Base-by-base conservation (phyloP, 2,113 vertebrate species). In the Ginglymostoma cirratum region DNA sequence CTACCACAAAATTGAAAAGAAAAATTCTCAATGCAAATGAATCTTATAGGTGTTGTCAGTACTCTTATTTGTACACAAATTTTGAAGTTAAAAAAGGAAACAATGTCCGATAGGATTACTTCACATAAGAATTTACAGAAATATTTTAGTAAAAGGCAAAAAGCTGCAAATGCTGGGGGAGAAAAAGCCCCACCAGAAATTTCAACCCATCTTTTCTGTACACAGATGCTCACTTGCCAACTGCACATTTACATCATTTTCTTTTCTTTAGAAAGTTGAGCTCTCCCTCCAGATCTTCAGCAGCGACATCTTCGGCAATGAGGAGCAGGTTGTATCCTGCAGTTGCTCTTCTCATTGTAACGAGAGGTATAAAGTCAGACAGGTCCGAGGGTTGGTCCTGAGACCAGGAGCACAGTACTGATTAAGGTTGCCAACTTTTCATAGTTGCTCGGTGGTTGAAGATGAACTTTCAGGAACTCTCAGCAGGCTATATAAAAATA, bases 1-100 rank as follows among this genome's bases (percentile, higher is more conserved):
- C 99, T 99, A 96, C 45, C 94, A 92, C 61, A 95, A 95, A 94
- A 95, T 34, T 72, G 4, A 67, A 93, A 0, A 66, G 67, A 72
- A 24, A 95, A 69, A 14, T 93, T 52, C 12, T 48, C 24, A 38
- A 27, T 94, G 5, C 27, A 69, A 66, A 94, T 19, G 2, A 23
- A 69, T 12, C 15, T 67, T 24, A 6, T 10, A 19, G 19, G 24
- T 14, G 45, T 27, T 27, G 21, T 45, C 27, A 48, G 15, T 48
- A 72, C 2, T 8, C 30, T 17, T 24, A 72, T 72, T 72, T 48
- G 34, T 23, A 17, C 55, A 27, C 27, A 34, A 17, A 65, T 61
- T 61, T 30, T 90, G 30, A 89, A 15, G 52, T 55, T 48, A 55
- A 89, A 89, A 38, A 55, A 83, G 78, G 14, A 93, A 66, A 17